Base-by-base conservation (phyloP, 2,888 invertebrate species). In the Strigamia crassipes region DNA sequence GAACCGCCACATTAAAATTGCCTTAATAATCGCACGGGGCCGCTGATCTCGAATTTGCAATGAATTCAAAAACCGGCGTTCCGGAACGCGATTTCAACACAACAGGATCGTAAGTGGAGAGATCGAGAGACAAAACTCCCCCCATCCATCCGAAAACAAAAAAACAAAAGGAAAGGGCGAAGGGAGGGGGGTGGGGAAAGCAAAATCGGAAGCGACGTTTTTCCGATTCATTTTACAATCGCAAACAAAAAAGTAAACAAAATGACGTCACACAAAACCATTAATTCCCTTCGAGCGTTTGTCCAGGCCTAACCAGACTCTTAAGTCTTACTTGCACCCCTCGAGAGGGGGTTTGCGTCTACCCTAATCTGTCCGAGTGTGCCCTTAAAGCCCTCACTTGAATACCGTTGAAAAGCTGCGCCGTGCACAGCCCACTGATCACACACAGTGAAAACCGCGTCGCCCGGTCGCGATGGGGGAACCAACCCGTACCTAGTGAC, bases 341-440 rank as follows among this genome's bases (percentile, higher is more conserved):
- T 31, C 12, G 27, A 27, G 27, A 27, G 73, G 31, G 31, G 31
- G 27, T 73, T 31, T 27, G 73, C 73, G 61, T 73, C 73, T 27
- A 73, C 73, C 73, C 73, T 73, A 73, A 73, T 73, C 73, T 31
- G 27, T 73, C 10, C 31, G 61, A 73, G 73, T 73, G 73, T 31
- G 27, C 31, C 73, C 73, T 73, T 73, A 73, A 56, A 73, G 13
- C 73, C 73, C 73, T 73, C 73, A 31, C 61, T 73, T 73, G 73
- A 73, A 73, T 73, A 73, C 73, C 73, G 73, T 31, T 73, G 73
- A 73, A 73, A 73, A 73, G 73, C 73, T 15, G 12, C 73, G 31
- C 73, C 8, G 27, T 73, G 73, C 73, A 73, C 73, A 73, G 73
- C 73, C 73, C 73, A 73, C 27, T 73, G 73, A 73, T 73, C 73